Evolutionary conservation across 2,888 invertebrate genomes (phyloP), one percentile per base, ranked within the genome.

Genomic region (Apamea crenata): DNA sequence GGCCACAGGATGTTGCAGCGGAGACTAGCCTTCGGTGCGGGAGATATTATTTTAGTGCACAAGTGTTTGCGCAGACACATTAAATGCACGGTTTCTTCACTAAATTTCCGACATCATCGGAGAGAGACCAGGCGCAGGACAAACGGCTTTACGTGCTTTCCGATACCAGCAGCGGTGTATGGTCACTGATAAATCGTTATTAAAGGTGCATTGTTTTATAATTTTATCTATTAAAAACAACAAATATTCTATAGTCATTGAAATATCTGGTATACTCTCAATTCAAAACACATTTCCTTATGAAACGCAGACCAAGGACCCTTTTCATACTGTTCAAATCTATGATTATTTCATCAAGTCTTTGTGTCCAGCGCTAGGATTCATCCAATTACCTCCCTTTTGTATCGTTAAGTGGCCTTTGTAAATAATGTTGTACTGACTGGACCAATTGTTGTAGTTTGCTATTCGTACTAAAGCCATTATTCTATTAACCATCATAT

Each of bases 281-380:
- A 44, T 29, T 16, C 21, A 72, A 40, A 25, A 29, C 3, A 40
- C 14, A 53, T 40, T 53, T 74, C 14, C 36, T 21, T 25, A 32
- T 14, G 18, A 61, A 40, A 44, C 18, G 18, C 25, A 29, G 53
- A 40, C 10, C 29, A 44, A 59, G 0, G 4, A 25, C 16, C 1
- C 40, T 32, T 36, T 53, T 53, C 7, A 63, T 40, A 7, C 10
- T 16, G 5, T 32, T 18, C 14, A 40, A 68, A 80, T 69, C 59
- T 80, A 63, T 65, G 67, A 77, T 72, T 77, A 77, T 68, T 74
- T 77, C 21, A 77, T 77, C 65, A 74, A 77, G 36, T 76, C 63
- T 76, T 76, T 79, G 71, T 71, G 47, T 74, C 53, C 29, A 74
- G 10, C 21, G 69, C 36, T 29, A 67, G 44, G 10, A 74, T 77